phyloP scores from a whole-genome alignment of 2,797 vertebrate genomes.

The Schizopygopsis pylzovi region DNA sequence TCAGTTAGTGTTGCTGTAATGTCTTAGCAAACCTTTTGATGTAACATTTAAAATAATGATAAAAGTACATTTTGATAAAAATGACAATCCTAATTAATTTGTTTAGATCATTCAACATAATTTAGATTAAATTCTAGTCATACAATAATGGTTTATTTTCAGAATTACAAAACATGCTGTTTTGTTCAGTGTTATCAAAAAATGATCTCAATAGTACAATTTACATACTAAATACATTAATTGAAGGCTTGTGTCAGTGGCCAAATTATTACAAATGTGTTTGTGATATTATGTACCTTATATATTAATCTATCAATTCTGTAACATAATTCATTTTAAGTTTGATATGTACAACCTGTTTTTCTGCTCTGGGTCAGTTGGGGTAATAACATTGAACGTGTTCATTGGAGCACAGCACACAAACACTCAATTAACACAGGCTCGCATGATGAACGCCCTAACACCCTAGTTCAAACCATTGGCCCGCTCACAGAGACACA shows the following conservation, averaged over 20 bases:
- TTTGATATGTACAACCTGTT: constrained; percentile 18
- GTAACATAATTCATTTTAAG: not conserved
- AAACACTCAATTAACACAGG: constrained; percentile 48
- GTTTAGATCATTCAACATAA: not conserved
- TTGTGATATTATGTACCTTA: not conserved
- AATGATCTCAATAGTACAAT: not conserved
- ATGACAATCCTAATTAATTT: not conserved
- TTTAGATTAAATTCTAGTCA: not conserved
- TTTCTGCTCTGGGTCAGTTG: constrained; percentile 9
- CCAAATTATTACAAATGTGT: not conserved
- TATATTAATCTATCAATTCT: not conserved
- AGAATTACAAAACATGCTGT: not conserved
- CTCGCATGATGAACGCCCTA: constrained; percentile 44
- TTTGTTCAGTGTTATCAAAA: not conserved
- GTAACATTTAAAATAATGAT: not conserved
- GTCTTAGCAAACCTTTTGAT: not conserved
- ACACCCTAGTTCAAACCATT: constrained; percentile 41
- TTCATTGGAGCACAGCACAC: constrained; percentile 62
- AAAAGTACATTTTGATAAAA: not conserved
- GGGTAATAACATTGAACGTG: constrained; percentile 67
- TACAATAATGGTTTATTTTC: not conserved
- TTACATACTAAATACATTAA: not conserved
- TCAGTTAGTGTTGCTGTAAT: not conserved
- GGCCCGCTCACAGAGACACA: constrained; percentile 40
- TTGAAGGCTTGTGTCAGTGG: not conserved